Conservation (phyloP, 2,113 vertebrate genomes). For the Eira barbara region DNA sequence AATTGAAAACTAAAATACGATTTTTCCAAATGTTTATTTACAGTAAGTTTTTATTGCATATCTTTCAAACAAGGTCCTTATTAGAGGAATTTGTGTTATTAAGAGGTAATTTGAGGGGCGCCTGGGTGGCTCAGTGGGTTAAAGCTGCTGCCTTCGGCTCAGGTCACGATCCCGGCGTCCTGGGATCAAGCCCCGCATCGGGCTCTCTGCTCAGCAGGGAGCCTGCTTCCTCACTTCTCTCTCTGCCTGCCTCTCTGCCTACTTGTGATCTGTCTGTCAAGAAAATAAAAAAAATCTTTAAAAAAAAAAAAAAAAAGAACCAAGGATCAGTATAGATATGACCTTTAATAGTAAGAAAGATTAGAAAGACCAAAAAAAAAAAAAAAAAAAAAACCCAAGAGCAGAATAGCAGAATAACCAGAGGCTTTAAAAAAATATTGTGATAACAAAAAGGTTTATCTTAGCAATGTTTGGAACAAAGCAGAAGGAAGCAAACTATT, state of each 20-base stretch:
- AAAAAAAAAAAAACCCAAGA: neutral
- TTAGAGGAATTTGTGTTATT: neutral
- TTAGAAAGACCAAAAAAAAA: neutral
- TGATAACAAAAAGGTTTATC: neutral
- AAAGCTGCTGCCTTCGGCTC: too few relatives aligned
- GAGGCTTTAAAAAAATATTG: neutral
- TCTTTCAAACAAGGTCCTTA: neutral
- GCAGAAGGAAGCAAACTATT: neutral
- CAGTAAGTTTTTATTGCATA: neutral
- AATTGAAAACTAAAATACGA: neutral
- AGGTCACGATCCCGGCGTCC: too few relatives aligned
- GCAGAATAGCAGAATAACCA: neutral
- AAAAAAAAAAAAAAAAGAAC: neutral
- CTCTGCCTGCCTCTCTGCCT: too few relatives aligned
- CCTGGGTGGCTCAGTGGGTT: too few relatives aligned
- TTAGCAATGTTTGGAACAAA: neutral
- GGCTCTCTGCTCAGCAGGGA: too few relatives aligned
- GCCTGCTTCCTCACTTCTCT: too few relatives aligned
- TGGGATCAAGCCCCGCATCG: too few relatives aligned
- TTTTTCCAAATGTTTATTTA: neutral
- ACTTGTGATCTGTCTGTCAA: too few relatives aligned
- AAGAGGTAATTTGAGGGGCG: neutral
- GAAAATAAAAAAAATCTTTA: too few relatives aligned
- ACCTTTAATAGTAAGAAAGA: neutral
- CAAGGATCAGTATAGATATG: neutral